A percentile compares a stretch with the other conserved stretches of the same genome.
Conservation (phyloP, 2,797 vertebrate genomes). For the Acestrorhynchus altus region DNA sequence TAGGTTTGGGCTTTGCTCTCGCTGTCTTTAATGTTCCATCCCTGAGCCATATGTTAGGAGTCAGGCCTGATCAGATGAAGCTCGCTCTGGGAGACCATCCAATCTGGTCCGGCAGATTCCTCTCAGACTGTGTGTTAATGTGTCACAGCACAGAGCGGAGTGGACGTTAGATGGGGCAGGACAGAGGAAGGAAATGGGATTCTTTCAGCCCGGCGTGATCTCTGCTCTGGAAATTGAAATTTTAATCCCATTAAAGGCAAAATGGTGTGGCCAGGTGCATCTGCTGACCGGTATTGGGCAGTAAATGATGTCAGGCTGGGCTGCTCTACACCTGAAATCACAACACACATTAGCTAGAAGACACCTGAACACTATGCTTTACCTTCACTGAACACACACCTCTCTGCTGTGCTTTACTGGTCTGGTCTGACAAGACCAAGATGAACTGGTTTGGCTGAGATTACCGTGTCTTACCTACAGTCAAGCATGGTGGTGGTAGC, state of each 20-base stretch:
- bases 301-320: slow-evolving; percentile 56
- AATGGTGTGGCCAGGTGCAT: slow-evolving; percentile 50
- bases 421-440: too few relatives aligned
- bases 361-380: too few relatives aligned
- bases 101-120: slow-evolving; percentile 61
- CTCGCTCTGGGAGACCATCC: slow-evolving; percentile 51
- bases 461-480: too few relatives aligned
- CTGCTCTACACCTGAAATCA: slow-evolving; percentile 35
- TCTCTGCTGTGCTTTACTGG: too few relatives aligned
- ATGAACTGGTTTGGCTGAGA: too few relatives aligned
- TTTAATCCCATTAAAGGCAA: slow-evolving; percentile 61
- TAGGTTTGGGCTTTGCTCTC: background rate
- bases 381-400: too few relatives aligned
- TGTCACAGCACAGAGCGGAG: slow-evolving; percentile 47
- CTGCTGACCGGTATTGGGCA: slow-evolving; percentile 43
- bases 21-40: slow-evolving; percentile 1
- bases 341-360: slow-evolving; percentile 49
- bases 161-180: slow-evolving; percentile 42
- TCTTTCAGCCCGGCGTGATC: slow-evolving; percentile 40
- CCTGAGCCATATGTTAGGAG: slow-evolving; percentile 54
- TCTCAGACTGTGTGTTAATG: slow-evolving; percentile 58
- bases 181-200: slow-evolving; percentile 56
- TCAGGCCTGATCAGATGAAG: slow-evolving; percentile 59
- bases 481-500: too few relatives aligned
- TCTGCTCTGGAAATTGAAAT: slow-evolving; percentile 59